Evolutionary conservation across 1,140 invertebrate genomes (phyloP).

Genomic region (Ladona fulva): DNA sequence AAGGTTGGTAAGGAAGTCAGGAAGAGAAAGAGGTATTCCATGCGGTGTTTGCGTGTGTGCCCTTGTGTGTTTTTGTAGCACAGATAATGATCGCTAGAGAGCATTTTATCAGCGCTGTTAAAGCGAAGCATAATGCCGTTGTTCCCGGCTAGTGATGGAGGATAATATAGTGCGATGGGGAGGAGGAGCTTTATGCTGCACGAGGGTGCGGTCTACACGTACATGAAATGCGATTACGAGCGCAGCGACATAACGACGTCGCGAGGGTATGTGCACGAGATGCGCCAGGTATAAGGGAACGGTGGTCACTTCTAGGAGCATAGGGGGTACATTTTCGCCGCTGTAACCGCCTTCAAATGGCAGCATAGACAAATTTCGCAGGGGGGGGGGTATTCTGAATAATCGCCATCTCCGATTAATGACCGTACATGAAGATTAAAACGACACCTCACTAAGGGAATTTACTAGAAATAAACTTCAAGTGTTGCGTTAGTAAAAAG

Average conservation of each 20-base stretch:
- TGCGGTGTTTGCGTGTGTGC: background rate
- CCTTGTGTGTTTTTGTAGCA: background rate
- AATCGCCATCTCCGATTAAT: no score
- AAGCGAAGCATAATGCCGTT: background rate
- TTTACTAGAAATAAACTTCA: no score
- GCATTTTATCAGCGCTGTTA: background rate
- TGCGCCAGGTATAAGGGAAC: no score
- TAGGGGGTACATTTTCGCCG: no score
- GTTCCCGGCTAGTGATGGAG: constrained; percentile 1
- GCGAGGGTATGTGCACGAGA: background rate
- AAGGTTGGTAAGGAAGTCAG: background rate
- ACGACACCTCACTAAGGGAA: no score
- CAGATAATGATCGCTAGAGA: background rate
- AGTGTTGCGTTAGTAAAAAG: no score
- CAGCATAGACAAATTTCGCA: no score
- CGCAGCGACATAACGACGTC: background rate
- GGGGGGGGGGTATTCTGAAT: no score
- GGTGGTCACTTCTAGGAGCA: no score
- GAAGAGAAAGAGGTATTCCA: background rate
- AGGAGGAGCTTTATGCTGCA: background rate
- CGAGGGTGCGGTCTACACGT: background rate
- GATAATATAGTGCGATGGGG: background rate
- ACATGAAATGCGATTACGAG: background rate
- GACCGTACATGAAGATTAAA: no score
- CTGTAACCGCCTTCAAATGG: no score